Percentiles rank a stretch among this genome's conserved stretches.
These are phyloP conservation scores for Bergia puertoricense DNA, from an alignment of 92 coral and sea anemone species.

Conservation along the genomic window DNA sequence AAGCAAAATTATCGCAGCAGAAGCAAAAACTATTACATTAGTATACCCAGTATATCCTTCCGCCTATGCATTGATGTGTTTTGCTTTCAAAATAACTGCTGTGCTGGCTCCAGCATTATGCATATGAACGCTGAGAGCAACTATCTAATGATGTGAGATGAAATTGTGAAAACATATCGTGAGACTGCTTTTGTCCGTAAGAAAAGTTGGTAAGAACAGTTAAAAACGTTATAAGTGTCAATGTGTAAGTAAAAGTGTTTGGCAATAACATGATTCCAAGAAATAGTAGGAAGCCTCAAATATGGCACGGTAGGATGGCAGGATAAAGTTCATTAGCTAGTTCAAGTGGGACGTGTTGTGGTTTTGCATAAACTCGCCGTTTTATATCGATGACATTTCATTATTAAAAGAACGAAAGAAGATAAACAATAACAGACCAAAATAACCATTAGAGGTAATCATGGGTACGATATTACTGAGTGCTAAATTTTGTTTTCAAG, in stretches of 20 bases:
- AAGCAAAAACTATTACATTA: slow-evolving; percentile 20
- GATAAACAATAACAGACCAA: not conserved
- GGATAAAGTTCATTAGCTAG: not conserved
- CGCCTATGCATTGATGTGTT: slow-evolving; percentile 21
- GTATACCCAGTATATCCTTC: slow-evolving; percentile 1
- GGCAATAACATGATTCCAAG: not conserved
- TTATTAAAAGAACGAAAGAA: not conserved
- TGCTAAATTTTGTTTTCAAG: too few species aligned
- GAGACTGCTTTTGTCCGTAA: not conserved
- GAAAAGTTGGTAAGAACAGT: not conserved
- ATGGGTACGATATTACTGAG: too few species aligned
- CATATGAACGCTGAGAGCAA: not conserved
- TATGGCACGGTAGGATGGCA: not conserved
- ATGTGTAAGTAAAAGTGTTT: not conserved
- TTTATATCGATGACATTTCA: too few species aligned
- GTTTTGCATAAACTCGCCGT: not conserved
- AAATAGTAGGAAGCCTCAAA: not conserved
- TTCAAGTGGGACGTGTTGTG: not conserved
- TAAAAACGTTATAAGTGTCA: not conserved
- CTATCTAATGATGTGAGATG: not conserved
- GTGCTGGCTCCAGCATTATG: not conserved
- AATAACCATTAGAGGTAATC: too few species aligned
- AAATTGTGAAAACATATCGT: not conserved
- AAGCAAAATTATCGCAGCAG: slow-evolving; percentile 36
- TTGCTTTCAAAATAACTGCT: slow-evolving; percentile 24